Evolutionary conservation across 64 coral and sea anemone genomes (phyloP), one percentile per base, ranked within the genome.

Genomic region (Acropora yongei): DNA sequence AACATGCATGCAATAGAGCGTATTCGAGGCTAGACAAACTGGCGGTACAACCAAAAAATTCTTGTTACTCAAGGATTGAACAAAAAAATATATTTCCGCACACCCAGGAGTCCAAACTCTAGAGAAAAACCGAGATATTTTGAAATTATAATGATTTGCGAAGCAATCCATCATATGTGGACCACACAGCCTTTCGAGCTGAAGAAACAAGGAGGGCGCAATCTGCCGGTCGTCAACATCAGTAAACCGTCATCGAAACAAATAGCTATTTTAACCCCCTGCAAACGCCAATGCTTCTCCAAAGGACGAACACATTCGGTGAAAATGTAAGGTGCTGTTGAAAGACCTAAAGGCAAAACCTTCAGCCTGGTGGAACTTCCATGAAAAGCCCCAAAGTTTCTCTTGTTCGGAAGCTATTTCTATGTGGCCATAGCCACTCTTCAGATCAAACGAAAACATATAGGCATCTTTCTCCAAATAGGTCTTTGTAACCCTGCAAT

Each of bases 131-230:
- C 65, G 47, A 20, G 30, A 4, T 9, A 72, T 47, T 57, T 93
- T 93, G 8, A 4, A 11, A 51, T 93, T 88, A 65, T 93, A 80
- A 71, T 87, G 41, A 18, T 79, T 79, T 44, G 91, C 91, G 41
- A 93, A 78, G 12, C 50, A 85, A 78, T 93, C 84, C 2, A 93
- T 41, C 1, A 44, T 69, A 44, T 93, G 84, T 7, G 76, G 84
- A 2, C 91, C 83, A 83, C 91, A 93, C 40, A 79, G 10, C 8
- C 43, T 86, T 47, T 93, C 91, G 8, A 93, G 44, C 5, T 43
- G 8, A 12, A 10, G 7, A 69, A 87, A 87, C 10, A 65, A 68
- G 41, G 20, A 57, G 2, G 44, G 9, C 8, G 84, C 44, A 39
- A 86, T 85, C 47, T 86, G 71, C 82, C 90, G 68, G 13, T 92